These are phyloP conservation scores for Sisyra nigra DNA, from an alignment of 2,888 invertebrate genomes.

Conservation along the genomic window DNA sequence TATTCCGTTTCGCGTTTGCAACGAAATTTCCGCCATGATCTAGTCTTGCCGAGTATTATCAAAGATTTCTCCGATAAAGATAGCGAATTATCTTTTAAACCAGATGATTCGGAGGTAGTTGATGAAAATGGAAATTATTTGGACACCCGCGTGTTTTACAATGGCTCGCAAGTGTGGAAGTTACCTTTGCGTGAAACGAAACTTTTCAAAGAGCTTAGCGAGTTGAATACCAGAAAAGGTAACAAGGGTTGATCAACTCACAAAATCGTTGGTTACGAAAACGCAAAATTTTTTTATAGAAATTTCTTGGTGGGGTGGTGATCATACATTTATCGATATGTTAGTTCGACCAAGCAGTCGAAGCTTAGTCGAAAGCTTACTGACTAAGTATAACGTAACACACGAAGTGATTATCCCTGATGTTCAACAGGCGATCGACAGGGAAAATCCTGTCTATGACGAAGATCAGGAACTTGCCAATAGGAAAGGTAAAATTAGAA, in stretches of 20 bases:
- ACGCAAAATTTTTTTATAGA: conserved; percentile 25
- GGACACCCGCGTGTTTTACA: conserved; percentile 36
- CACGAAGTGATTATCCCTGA: conserved; percentile 62
- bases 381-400: conserved; percentile 43
- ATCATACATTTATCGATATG: conserved; percentile 45
- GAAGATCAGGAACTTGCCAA: conserved; percentile 54
- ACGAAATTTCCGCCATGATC: neutral
- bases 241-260: conserved; percentile 14
- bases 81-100: neutral
- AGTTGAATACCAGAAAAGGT: conserved; percentile 41
- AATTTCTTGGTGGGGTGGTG: conserved; percentile 49
- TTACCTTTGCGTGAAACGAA: conserved; percentile 36
- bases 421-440: conserved; percentile 60
- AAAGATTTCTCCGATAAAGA: conserved; percentile 12
- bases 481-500: conserved; percentile 37
- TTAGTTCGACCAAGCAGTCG: conserved; percentile 51
- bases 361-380: conserved; percentile 40
- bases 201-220: conserved; percentile 33
- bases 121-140: conserved; percentile 8
- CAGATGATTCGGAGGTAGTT: neutral
- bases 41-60: neutral
- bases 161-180: conserved; percentile 64
- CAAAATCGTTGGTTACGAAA: too few relatives aligned
- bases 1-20: neutral
- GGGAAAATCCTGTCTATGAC: conserved; percentile 58